A percentile compares a stretch with the other conserved stretches of the same genome.
Conservation (phyloP, 2,113 vertebrate genomes). For the Girardinichthys multiradiatus region DNA sequence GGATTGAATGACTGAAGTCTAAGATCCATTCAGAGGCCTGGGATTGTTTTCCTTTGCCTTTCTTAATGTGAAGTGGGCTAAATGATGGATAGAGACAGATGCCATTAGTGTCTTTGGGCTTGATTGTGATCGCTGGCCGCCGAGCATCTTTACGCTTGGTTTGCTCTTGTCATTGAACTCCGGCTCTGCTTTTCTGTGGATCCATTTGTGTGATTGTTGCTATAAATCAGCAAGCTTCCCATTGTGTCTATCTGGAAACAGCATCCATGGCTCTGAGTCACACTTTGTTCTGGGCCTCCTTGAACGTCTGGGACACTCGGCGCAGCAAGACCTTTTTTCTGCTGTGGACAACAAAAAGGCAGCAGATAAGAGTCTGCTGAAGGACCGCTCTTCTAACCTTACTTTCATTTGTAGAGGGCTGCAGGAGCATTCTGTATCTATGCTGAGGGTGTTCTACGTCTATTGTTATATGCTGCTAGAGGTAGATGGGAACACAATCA, state of each 20-base stretch:
- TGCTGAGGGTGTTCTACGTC: no score
- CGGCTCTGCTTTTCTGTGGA: conserved; percentile 25
- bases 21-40: conserved; percentile 18
- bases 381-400: conserved; percentile 1
- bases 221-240: conserved; percentile 54
- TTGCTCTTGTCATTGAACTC: conserved; percentile 51
- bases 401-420: not conserved
- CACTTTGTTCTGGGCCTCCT: conserved; percentile 33
- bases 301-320: conserved; percentile 32
- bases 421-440: no score
- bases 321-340: no score
- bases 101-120: conserved; percentile 43
- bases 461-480: not conserved
- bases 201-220: conserved; percentile 55
- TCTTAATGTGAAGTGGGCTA: conserved; percentile 55
- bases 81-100: conserved; percentile 51
- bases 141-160: conserved; percentile 36
- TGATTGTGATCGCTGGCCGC: conserved; percentile 58
- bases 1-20: conserved; percentile 70
- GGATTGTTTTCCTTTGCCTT: conserved; percentile 49
- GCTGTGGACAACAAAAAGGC: conserved; percentile 25
- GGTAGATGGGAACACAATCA: conserved; percentile 11
- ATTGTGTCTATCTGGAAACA: conserved; percentile 65
- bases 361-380: conserved; percentile 14
- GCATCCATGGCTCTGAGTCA: conserved; percentile 55